These are phyloP conservation scores for Macroglossus sobrinus DNA, from an alignment of 2,113 vertebrate genomes.

Conservation along the genomic window DNA sequence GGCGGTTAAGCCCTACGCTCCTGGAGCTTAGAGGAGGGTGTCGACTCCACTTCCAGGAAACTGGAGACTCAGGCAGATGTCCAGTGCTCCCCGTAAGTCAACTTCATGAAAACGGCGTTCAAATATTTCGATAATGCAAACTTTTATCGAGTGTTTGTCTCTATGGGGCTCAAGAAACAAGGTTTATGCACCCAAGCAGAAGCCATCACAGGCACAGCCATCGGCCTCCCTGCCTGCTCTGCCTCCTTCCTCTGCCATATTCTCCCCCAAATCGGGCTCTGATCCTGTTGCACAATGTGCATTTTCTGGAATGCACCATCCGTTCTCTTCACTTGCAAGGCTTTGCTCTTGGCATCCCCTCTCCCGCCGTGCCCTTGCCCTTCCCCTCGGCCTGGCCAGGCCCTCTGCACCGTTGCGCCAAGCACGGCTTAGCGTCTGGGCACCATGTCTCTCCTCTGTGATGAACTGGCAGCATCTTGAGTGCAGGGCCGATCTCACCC, in stretches of 20 bases:
- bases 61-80: background rate
- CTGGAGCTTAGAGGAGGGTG: background rate
- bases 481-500: rapidly evolving
- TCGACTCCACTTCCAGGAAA: background rate
- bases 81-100: background rate
- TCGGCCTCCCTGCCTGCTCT: background rate
- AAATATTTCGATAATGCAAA: too few species aligned
- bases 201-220: rapidly evolving
- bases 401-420: rapidly evolving
- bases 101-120: background rate
- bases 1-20: too few species aligned
- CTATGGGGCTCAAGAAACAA: rapidly evolving
- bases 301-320: rapidly evolving
- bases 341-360: background rate
- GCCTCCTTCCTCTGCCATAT: background rate
- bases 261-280: background rate
- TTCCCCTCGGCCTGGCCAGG: background rate
- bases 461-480: too few species aligned
- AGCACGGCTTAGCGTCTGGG: background rate
- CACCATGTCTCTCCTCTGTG: rapidly evolving
- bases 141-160: background rate
- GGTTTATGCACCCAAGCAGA: rapidly evolving
- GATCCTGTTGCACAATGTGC: rapidly evolving
- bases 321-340: rapidly evolving
- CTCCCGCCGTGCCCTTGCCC: rapidly evolving